Percentiles rank a stretch among this genome's conserved stretches.
Evolutionary conservation across 2,797 vertebrate species (phyloP).

Genomic region (Crocidura indochinensis): DNA sequence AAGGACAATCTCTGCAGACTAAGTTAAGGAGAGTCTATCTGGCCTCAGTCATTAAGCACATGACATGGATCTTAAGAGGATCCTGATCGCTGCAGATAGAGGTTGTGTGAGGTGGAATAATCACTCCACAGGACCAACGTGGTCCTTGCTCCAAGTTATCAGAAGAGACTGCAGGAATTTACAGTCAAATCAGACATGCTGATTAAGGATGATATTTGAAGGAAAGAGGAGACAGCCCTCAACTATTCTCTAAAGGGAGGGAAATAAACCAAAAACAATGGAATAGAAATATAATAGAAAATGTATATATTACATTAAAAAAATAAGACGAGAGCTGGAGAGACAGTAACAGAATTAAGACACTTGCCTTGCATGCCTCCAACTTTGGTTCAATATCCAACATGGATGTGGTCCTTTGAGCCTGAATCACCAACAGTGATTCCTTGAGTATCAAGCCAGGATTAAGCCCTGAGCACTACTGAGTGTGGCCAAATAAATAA

Average conservation of each 20-base stretch:
- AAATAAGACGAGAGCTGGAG: no score
- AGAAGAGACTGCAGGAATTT: no score
- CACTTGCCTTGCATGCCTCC: no score
- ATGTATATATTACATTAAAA: neutral
- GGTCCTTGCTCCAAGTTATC: neutral
- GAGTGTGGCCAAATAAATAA: no score
- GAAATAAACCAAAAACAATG: neutral
- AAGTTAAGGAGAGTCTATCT: neutral
- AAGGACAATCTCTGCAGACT: neutral
- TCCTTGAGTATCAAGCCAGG: no score
- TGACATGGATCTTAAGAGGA: neutral
- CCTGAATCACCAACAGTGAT: no score
- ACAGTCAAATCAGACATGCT: no score
- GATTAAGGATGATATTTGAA: neutral
- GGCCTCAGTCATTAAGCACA: neutral
- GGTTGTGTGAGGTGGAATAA: neutral
- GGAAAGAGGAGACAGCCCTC: neutral
- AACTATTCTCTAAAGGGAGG: neutral
- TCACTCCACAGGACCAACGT: neutral
- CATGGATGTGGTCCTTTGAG: no score
- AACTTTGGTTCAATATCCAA: no score
- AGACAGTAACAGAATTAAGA: no score
- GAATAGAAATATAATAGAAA: neutral
- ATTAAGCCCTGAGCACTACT: no score
- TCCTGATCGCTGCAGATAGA: neutral